Evolutionary conservation across 2,888 invertebrate species (phyloP), one percentile per base, ranked within the genome.

Genomic region (Pyrgus malvae): DNA sequence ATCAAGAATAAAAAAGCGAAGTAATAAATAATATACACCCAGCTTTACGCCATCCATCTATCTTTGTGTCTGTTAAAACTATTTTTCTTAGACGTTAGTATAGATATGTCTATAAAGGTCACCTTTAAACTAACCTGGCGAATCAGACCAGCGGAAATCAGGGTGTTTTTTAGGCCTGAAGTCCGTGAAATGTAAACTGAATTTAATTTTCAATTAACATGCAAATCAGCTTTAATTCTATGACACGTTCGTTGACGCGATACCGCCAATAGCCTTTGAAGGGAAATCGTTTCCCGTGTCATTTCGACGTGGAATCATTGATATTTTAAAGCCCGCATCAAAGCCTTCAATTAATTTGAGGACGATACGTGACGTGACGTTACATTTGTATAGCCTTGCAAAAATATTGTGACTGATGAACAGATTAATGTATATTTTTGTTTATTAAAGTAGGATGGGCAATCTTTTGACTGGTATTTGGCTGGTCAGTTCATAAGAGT

Each of bases 191-290:
- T 56, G 68, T 66, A 62, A 65, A 65, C 67, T 50, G 60, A 48
- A 58, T 64, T n/a, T 58, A 63, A 66, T 68, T 71, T 72, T 69
- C 70, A 68, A 72, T 76, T 72, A 73, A 68, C 60, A 73, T 78
- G 73, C 64, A 69, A 74, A 75, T 73, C 55, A 27, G 14, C 46
- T 62, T 60, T 42, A 59, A 56, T 55, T 48, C 29, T 38, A 53
- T 44, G 44, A 29, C 29, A 45, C 29, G 45, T 38, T 16, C 25
- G 33, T 42, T 35, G 21, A n/a, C 21, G 44, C 19, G 53, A 38
- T 38, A 45, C 21, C 38, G 45, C 19, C 45, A 53, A 53, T 44
- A 37, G 37, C 38, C 37, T 14, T 29, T 25, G 51, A 4, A 29
- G 37, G 44, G 14, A 51, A 44, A 45, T 44, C 23, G 45, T 53